A percentile compares a stretch with the other conserved stretches of the same genome.
Evolutionary conservation across 1,140 invertebrate genomes (phyloP).

Genomic region (Trypoxylus dichotomus): DNA sequence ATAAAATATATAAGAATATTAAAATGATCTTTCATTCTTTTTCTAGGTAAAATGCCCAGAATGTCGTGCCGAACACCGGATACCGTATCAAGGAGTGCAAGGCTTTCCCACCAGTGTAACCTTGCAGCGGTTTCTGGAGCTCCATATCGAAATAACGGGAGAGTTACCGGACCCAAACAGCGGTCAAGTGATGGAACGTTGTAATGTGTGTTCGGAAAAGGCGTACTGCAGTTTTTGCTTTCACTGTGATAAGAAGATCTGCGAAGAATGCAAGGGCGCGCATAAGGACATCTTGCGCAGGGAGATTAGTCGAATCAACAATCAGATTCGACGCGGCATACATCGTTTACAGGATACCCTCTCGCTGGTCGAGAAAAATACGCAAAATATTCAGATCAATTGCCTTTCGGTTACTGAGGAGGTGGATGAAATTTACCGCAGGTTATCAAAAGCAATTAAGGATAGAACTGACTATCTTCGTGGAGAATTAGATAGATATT

Average conservation of each 20-base stretch:
- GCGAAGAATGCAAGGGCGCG: slow-evolving; percentile 87
- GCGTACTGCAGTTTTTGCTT: slow-evolving; percentile 85
- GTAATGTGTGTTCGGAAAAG: slow-evolving; percentile 93
- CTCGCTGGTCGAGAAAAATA: slow-evolving; percentile 82
- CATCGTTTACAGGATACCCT: slow-evolving; percentile 85
- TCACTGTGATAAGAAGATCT: slow-evolving; percentile 93
- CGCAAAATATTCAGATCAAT: slow-evolving; percentile 79
- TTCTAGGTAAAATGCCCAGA: slow-evolving; percentile 95
- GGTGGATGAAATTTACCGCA: slow-evolving; percentile 87
- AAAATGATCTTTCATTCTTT: too few species aligned
- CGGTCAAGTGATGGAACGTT: slow-evolving; percentile 83
- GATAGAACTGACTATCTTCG: slow-evolving; percentile 87
- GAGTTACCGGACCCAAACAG: slow-evolving; percentile 86
- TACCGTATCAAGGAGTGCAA: slow-evolving; percentile 93
- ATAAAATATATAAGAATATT: too few species aligned
- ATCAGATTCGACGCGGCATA: slow-evolving; percentile 84
- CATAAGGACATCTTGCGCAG: slow-evolving; percentile 94
- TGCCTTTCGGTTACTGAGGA: slow-evolving; percentile 85
- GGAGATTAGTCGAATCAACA: slow-evolving; percentile 92
- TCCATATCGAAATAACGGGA: slow-evolving; percentile 92
- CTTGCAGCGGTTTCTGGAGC: slow-evolving; percentile 90
- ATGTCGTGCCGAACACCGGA: slow-evolving; percentile 95
- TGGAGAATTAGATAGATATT: slow-evolving; percentile 86
- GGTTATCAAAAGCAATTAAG: slow-evolving; percentile 87
- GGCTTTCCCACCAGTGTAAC: slow-evolving; percentile 96